Base-by-base conservation (phyloP, 2,888 invertebrate genomes). In the Synergus laeviventris region DNA sequence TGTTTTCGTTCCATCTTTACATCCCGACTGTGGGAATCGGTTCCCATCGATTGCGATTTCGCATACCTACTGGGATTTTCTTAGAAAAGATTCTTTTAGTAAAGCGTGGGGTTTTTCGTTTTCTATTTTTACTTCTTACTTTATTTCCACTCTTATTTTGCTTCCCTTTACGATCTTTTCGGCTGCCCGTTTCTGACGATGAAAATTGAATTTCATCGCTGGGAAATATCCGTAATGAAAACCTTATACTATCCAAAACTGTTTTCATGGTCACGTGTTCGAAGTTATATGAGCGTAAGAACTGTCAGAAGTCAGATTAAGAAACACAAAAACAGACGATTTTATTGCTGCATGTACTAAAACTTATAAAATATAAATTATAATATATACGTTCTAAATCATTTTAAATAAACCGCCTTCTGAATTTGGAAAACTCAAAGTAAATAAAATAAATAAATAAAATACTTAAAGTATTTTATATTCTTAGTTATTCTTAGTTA, bases 171-270 rank as follows among this genome's bases (percentile, higher is more conserved):
- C 39, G 64, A 64, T 64, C 39, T 62, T 38, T 11, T 38, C 18
- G 38, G 36, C 18, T 62, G 62, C 38, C 31, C 38, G 38, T 38
- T 39, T 62, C 62, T 62, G 21, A 42, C 64, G 21, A 14, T 21
- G 39, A 64, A 42, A 42, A 64, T 64, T 64, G 64, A 64, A 64
- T 42, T 64, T 42, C 64, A 64, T 64, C 39, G 14, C 39, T 64
- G 38, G 21, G 39, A 64, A 42, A 64, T 39, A 9, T 42, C 42
- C 12, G 14, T 21, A 64, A 11, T 39, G 21, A 64, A 39, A 56
- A 36, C 14, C 12, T 62, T 18, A 62, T 39, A 12, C 38, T n/a
- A 39, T 18, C 62, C 62, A n/a, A 62, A 62, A 39, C 38, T 38
- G 62, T 62, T 62, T 62, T 39, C 38, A 21, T 8, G 12, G n/a